Conservation (phyloP, 2,113 vertebrate genomes). For the Colistium nudipinnis region DNA sequence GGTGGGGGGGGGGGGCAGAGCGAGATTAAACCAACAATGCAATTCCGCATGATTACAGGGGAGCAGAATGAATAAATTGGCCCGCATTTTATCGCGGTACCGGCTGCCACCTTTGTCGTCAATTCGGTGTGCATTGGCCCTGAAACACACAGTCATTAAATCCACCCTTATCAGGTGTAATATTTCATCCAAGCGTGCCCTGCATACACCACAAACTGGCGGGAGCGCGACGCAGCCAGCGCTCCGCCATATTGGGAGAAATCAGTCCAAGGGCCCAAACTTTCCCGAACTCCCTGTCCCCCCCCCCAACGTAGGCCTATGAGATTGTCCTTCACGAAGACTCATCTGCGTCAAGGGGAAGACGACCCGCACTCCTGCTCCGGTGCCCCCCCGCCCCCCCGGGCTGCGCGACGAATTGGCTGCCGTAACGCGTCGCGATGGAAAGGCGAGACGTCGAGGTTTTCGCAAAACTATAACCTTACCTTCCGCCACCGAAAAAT, state of each 20-base stretch:
- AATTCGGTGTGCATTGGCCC: constrained; percentile 5
- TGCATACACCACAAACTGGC: too few relatives aligned
- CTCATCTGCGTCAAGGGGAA: constrained; percentile 23
- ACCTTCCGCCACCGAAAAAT: too few relatives aligned
- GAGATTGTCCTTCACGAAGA: constrained; percentile 33
- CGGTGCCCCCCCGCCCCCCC: constrained; percentile 33
- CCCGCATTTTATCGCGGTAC: neutral
- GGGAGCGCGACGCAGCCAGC: too few relatives aligned
- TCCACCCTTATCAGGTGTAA: constrained; percentile 22
- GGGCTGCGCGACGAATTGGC: constrained; percentile 63
- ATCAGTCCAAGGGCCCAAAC: neutral
- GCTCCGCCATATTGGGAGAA: too few relatives aligned
- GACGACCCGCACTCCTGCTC: constrained; percentile 45
- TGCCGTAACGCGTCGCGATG: constrained; percentile 54
- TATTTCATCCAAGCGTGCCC: constrained; percentile 20
- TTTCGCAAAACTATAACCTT: too few relatives aligned
- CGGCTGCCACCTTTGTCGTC: neutral
- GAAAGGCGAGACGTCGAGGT: constrained; percentile 56
- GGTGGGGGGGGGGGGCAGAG: neutral
- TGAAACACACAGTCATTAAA: constrained; percentile 43
- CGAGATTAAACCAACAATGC: neutral
- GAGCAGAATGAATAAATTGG: neutral
- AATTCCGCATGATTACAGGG: neutral
- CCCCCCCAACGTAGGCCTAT: constrained; percentile 4
- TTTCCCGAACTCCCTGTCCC: constrained; percentile 7